These are phyloP conservation scores for Percopsis omiscomaycus DNA, from an alignment of 2,797 vertebrate genomes.

Conservation along the genomic window DNA sequence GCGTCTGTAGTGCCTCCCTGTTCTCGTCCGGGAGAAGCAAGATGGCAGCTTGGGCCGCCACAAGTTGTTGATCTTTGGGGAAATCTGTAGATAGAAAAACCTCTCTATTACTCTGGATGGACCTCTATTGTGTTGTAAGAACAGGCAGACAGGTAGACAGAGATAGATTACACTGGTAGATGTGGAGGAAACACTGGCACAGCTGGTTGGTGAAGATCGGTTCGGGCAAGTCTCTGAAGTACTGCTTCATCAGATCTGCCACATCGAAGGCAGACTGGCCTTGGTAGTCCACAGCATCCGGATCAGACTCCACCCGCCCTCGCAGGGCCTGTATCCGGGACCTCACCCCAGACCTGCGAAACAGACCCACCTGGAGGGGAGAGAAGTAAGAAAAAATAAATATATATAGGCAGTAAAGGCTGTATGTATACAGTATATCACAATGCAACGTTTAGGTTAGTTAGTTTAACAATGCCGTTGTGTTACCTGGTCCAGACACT, in stretches of 20 bases:
- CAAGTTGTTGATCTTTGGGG: slow-evolving; percentile 92
- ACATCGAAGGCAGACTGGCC: slow-evolving; percentile 97
- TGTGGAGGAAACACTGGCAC: slow-evolving; percentile 96
- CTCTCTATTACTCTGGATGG: slow-evolving; percentile 29
- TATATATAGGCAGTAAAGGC: slow-evolving; percentile 1
- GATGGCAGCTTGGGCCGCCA: slow-evolving; percentile 92
- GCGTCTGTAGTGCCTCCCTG: slow-evolving; percentile 91
- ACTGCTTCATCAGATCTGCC: slow-evolving; percentile 98
- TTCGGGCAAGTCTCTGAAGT: slow-evolving; percentile 95
- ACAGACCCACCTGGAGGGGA: slow-evolving; percentile 89
- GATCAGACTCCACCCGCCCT: slow-evolving; percentile 92
- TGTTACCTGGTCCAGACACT: slow-evolving; percentile 94
- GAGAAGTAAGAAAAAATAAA: slow-evolving; percentile 22
- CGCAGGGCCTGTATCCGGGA: slow-evolving; percentile 94
- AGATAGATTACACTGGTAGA: slow-evolving; percentile 89
- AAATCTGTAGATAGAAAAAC: slow-evolving; percentile 78
- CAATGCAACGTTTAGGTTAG: too few species aligned
- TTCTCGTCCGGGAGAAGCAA: slow-evolving; percentile 97
- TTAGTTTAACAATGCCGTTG: neutral
- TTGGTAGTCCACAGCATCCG: slow-evolving; percentile 91
- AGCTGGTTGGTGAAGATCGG: slow-evolving; percentile 96
- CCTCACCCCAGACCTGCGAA: slow-evolving; percentile 97
- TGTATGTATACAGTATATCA: neutral
- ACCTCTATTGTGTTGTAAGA: neutral
- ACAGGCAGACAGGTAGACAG: neutral